Conservation (phyloP, 2,888 invertebrate species). For the Ditylenchus weischeri region DNA sequence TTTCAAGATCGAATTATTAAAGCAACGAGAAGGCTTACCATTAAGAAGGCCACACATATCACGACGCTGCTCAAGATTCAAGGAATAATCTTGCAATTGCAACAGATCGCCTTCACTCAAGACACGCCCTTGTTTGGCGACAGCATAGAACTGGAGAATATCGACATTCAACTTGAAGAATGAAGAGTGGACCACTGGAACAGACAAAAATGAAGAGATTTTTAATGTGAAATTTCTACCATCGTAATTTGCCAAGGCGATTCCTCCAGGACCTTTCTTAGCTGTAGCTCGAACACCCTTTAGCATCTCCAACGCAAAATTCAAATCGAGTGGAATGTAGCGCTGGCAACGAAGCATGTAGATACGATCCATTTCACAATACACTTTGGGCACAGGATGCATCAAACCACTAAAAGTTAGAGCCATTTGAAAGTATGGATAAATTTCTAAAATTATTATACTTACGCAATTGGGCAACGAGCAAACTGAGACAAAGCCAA, state of each 20-base stretch:
- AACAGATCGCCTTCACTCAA: constrained; percentile 16
- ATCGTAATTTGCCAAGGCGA: constrained; percentile 22
- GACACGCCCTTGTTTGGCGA: constrained; percentile 17
- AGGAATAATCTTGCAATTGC: constrained; percentile 18
- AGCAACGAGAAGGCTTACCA: constrained; percentile 3
- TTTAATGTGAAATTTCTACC: constrained; percentile 10
- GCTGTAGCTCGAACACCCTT: constrained; percentile 10
- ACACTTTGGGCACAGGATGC: not conserved
- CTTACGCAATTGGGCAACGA: constrained; percentile 17
- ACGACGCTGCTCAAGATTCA: constrained; percentile 22
- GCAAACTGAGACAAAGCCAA: constrained; percentile 16
- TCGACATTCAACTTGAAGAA: constrained; percentile 24
- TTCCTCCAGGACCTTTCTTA: constrained; percentile 15
- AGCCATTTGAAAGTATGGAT: not conserved
- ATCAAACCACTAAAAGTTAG: not conserved
- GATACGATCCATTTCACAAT: constrained; percentile 22
- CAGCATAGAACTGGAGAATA: constrained; percentile 24
- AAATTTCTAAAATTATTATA: not conserved
- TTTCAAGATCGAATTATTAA: too few relatives aligned
- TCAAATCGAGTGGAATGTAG: constrained; percentile 19
- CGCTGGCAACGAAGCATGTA: constrained; percentile 5
- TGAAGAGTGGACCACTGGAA: constrained; percentile 25
- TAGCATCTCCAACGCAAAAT: constrained; percentile 16
- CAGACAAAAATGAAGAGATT: not conserved
- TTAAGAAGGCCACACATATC: constrained; percentile 18